These are phyloP conservation scores for Palythoa grandiflora DNA, from an alignment of 92 coral and sea anemone genomes.

Conservation along the genomic window DNA sequence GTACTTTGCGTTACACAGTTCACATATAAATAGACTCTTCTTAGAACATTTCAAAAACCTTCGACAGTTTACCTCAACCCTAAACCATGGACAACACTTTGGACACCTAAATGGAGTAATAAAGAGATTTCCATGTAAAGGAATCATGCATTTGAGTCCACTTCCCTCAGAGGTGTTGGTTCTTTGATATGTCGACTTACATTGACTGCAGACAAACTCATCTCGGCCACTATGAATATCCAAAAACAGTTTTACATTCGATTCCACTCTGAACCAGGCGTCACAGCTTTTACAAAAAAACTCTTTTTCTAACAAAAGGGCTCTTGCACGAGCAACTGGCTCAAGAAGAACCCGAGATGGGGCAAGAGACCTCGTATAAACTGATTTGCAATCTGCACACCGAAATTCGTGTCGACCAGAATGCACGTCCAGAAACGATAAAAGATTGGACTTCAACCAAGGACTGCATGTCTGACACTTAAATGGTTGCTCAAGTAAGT, in stretches of 20 bases:
- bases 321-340: background rate
- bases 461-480: conserved; percentile 17
- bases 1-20: background rate
- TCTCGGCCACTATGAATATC: background rate
- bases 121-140: background rate
- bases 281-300: background rate
- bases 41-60: background rate
- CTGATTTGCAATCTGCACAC: conserved; percentile 19
- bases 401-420: conserved; percentile 15
- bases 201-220: background rate
- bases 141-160: background rate
- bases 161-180: background rate
- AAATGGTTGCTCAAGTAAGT: conserved; percentile 13
- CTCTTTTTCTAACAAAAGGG: background rate
- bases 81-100: conserved; percentile 7
- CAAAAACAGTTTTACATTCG: conserved; percentile 4
- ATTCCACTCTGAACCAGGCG: conserved; percentile 1
- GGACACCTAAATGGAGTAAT: background rate
- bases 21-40: background rate
- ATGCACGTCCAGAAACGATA: background rate
- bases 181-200: conserved; percentile 3
- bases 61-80: background rate
- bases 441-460: conserved; percentile 14
- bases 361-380: background rate
- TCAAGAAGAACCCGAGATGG: background rate